Percentiles rank a stretch among this genome's conserved stretches.
phyloP scores from a whole-genome alignment of 2,888 invertebrate species.

The Hirtodrosophila cameraria region DNA sequence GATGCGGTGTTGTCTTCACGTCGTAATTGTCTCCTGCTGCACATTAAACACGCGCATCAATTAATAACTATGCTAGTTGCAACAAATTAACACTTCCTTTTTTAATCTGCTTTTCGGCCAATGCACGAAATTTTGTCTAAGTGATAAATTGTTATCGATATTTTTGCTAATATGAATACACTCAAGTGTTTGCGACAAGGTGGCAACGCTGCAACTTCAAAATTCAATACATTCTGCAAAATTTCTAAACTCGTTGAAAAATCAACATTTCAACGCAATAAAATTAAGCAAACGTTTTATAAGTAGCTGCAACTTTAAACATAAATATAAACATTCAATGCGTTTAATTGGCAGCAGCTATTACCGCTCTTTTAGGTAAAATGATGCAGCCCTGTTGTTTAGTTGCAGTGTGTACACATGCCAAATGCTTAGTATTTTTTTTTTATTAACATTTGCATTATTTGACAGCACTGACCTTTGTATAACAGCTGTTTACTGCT shows the following conservation, averaged over 20 bases:
- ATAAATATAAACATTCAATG: too few relatives aligned
- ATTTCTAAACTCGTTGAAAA: too few relatives aligned
- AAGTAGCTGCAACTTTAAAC: too few relatives aligned
- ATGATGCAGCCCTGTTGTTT: too few relatives aligned
- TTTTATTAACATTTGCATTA: constrained; percentile 8
- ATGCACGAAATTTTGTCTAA: constrained; percentile 36
- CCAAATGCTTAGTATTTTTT: neutral
- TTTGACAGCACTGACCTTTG: too few relatives aligned
- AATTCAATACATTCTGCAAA: too few relatives aligned
- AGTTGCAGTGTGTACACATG: constrained; percentile 7
- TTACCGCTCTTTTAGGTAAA: too few relatives aligned
- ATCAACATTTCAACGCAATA: too few relatives aligned
- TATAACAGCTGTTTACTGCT: too few relatives aligned
- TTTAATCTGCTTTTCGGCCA: constrained; percentile 41
- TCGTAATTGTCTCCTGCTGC: constrained; percentile 39
- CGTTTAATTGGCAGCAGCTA: too few relatives aligned
- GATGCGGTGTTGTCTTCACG: constrained; percentile 44
- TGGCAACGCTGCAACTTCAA: constrained; percentile 29
- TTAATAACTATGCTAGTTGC: constrained; percentile 48
- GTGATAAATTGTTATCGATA: constrained; percentile 37
- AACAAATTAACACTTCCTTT: constrained; percentile 52
- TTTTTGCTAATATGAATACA: constrained; percentile 8
- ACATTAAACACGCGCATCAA: constrained; percentile 59
- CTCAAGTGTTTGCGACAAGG: neutral
- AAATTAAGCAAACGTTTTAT: too few relatives aligned